Percentiles rank a stretch among this genome's conserved stretches.
phyloP scores from a whole-genome alignment of 2,888 invertebrate species.

The Drosophila testacea region DNA sequence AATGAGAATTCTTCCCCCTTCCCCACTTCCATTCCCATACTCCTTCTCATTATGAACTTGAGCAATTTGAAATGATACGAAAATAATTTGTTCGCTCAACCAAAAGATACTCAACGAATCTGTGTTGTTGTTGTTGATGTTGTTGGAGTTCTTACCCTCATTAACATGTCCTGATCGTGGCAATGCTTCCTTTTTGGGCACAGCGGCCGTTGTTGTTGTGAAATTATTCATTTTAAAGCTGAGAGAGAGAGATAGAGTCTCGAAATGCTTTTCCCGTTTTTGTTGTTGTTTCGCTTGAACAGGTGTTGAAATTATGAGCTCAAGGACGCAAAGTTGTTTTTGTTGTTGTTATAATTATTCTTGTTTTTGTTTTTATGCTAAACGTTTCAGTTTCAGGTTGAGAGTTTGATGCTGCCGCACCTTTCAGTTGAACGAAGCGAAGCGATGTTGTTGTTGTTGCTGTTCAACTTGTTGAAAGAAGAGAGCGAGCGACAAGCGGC shows the following conservation, averaged over 20 bases:
- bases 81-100: constrained; percentile 38
- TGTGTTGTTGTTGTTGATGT: constrained; percentile 14
- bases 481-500: constrained; percentile 9
- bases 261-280: constrained; percentile 25
- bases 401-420: constrained; percentile 54
- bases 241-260: not conserved
- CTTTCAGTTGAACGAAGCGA: constrained; percentile 60
- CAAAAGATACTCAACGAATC: constrained; percentile 35
- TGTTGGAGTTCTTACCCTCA: constrained; percentile 78
- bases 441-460: constrained; percentile 14
- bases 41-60: constrained; percentile 12
- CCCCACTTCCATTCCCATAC: no score
- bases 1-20: constrained; percentile 24
- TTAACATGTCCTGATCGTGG: constrained; percentile 89
- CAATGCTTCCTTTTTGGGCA: constrained; percentile 86
- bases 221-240: constrained; percentile 79
- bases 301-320: constrained; percentile 72
- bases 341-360: constrained; percentile 34
- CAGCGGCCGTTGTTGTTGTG: constrained; percentile 83
- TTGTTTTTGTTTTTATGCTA: constrained; percentile 31
- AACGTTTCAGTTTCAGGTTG: constrained; percentile 45
- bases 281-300: constrained; percentile 52
- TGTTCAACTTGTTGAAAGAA: constrained; percentile 53
- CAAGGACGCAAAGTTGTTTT: constrained; percentile 69
- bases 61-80: constrained; percentile 43